Evolutionary conservation across 2,113 vertebrate genomes (phyloP).

Genomic region (Empidonax alnorum): DNA sequence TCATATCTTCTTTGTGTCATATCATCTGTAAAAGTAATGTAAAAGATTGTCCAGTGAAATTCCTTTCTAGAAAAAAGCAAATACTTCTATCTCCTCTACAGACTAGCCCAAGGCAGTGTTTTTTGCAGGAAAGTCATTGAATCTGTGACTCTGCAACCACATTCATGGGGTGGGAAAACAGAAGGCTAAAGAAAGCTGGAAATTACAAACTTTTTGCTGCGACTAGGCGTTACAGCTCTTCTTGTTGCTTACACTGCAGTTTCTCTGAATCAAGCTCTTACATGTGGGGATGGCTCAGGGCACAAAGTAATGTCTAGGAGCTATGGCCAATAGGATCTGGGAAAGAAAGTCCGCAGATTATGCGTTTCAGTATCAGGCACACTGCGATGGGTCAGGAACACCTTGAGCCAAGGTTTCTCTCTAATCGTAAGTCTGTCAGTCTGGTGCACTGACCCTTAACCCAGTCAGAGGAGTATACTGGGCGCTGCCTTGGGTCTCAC

Average conservation of each 20-base stretch:
- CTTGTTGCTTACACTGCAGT: neutral
- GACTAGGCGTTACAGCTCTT: neutral
- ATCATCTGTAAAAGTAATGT: neutral
- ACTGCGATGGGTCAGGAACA: neutral
- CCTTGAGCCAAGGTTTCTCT: neutral
- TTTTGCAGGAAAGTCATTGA: neutral
- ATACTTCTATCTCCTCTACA: neutral
- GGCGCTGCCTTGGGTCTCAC: neutral
- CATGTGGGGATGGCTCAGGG: accelerated
- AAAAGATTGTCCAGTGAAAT: neutral
- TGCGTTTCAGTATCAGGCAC: neutral
- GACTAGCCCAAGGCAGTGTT: neutral
- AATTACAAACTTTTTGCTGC: neutral
- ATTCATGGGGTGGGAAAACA: neutral
- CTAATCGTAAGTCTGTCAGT: accelerated
- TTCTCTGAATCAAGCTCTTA: neutral
- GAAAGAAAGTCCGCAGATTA: neutral
- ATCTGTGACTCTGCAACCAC: neutral
- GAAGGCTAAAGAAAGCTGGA: neutral
- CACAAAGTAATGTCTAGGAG: neutral
- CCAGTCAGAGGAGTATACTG: neutral
- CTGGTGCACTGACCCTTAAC: neutral
- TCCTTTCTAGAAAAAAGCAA: neutral
- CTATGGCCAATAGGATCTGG: neutral
- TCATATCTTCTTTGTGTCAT: neutral